A percentile compares a stretch with the other conserved stretches of the same genome.
Evolutionary conservation across 2,797 vertebrate species (phyloP).

Genomic region (Synaphobranchus kaupii): DNA sequence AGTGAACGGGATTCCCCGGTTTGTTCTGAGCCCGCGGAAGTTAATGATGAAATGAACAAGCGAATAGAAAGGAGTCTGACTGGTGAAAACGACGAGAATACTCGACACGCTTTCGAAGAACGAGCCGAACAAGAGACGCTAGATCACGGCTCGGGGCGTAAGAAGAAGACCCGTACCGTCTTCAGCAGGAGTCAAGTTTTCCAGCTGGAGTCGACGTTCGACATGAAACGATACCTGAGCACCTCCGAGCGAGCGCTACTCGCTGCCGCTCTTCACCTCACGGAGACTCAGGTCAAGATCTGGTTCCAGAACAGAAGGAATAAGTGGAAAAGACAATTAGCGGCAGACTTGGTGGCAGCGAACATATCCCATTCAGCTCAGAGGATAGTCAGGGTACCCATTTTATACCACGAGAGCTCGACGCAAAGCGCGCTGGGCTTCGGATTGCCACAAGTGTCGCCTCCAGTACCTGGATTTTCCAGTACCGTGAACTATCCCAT

Average conservation of each 20-base stretch:
- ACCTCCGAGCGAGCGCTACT: slow-evolving; percentile 79
- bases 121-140: slow-evolving; percentile 53
- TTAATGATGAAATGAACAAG: slow-evolving; percentile 57
- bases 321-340: slow-evolving; percentile 89
- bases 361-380: slow-evolving; percentile 78
- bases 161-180: slow-evolving; percentile 89
- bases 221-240: slow-evolving; percentile 85
- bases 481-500: slow-evolving; percentile 79
- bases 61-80: slow-evolving; percentile 54
- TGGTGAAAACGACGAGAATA: slow-evolving; percentile 64
- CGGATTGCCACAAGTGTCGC: slow-evolving; percentile 72
- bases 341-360: slow-evolving; percentile 81
- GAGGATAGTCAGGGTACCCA: slow-evolving; percentile 87
- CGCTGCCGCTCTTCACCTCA: slow-evolving; percentile 77
- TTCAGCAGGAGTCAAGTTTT: slow-evolving; percentile 91
- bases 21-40: slow-evolving; percentile 73
- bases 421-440: slow-evolving; percentile 75
- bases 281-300: slow-evolving; percentile 88
- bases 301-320: slow-evolving; percentile 90
- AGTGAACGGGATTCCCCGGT: slow-evolving; percentile 84
- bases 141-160: slow-evolving; percentile 63
- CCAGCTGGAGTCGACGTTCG: slow-evolving; percentile 92
- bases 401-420: slow-evolving; percentile 87
- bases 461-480: slow-evolving; percentile 67
- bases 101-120: slow-evolving; percentile 50